Conservation (phyloP, 2,113 vertebrate genomes). For the Scalopus aquaticus region DNA sequence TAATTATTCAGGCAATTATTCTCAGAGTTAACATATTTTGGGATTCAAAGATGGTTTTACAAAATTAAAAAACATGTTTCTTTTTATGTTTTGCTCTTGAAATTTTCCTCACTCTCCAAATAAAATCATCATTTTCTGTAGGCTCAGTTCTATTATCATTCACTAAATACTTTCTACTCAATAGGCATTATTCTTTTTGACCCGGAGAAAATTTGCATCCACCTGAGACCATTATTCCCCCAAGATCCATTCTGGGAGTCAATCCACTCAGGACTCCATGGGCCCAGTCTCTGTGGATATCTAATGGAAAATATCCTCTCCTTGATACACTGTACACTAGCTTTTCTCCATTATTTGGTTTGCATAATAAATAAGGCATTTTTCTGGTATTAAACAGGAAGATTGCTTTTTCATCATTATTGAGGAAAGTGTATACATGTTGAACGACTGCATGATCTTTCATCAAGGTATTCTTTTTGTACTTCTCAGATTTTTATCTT, state of each 20-base stretch:
- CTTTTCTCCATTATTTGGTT: neutral
- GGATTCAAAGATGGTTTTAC: neutral
- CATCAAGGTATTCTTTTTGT: neutral
- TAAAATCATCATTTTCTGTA: neutral
- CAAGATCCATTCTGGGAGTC: neutral
- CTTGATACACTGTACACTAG: neutral
- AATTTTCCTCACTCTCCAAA: neutral
- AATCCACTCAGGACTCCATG: neutral
- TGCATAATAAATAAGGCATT: neutral
- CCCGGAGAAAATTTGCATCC: neutral
- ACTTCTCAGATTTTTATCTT: neutral
- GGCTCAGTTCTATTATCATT: neutral
- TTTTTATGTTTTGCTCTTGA: neutral
- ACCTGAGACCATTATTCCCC: neutral
- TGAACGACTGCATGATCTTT: neutral
- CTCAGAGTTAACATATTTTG: neutral
- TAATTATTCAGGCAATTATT: neutral
- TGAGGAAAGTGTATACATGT: neutral
- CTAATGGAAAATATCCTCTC: neutral
- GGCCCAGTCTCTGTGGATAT: neutral
- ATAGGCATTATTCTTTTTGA: rapidly evolving
- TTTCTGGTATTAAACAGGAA: neutral
- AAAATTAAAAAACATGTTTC: neutral
- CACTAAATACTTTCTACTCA: neutral
- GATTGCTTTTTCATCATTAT: too few species aligned